These are phyloP conservation scores for Colletes collaris DNA, from an alignment of 2,888 invertebrate species.

Conservation along the genomic window DNA sequence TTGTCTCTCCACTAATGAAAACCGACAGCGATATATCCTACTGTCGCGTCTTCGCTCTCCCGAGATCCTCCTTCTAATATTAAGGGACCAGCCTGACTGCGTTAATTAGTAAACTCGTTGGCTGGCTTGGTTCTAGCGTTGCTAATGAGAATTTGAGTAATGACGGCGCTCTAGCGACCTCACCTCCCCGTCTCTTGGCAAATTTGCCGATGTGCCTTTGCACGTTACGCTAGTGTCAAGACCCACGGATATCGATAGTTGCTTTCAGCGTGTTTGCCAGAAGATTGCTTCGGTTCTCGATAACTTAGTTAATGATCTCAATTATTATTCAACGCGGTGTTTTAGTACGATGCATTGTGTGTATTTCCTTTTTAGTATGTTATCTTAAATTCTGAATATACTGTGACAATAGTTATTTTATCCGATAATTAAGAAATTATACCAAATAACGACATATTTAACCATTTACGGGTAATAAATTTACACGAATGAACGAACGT, in stretches of 20 bases:
- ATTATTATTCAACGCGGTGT: too few species aligned
- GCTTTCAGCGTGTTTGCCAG: slow-evolving; percentile 47
- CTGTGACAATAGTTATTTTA: too few species aligned
- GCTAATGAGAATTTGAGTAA: slow-evolving; percentile 81
- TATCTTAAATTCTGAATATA: too few species aligned
- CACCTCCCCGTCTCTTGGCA: slow-evolving; percentile 65
- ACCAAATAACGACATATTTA: too few species aligned
- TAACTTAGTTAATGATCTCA: slow-evolving; percentile 16
- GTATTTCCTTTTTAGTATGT: too few species aligned
- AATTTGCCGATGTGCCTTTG: slow-evolving; percentile 69
- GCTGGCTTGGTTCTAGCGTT: slow-evolving; percentile 73
- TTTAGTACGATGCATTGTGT: too few species aligned
- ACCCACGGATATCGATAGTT: slow-evolving; percentile 60
- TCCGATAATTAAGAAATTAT: too few species aligned
- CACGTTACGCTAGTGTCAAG: slow-evolving; percentile 57
- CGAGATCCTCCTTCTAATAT: slow-evolving; percentile 68
- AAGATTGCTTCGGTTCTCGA: slow-evolving; percentile 22
- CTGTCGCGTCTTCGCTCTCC: slow-evolving; percentile 66
- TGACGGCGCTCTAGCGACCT: slow-evolving; percentile 73
- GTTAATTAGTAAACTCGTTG: slow-evolving; percentile 80
- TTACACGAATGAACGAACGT: too few species aligned
- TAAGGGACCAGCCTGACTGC: slow-evolving; percentile 73
- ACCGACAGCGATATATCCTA: slow-evolving; percentile 72
- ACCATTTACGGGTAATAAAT: too few species aligned
- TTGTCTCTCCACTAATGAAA: slow-evolving; percentile 73